phyloP scores from a whole-genome alignment of 2,113 vertebrate genomes.

The Callocephalon fimbriatum region DNA sequence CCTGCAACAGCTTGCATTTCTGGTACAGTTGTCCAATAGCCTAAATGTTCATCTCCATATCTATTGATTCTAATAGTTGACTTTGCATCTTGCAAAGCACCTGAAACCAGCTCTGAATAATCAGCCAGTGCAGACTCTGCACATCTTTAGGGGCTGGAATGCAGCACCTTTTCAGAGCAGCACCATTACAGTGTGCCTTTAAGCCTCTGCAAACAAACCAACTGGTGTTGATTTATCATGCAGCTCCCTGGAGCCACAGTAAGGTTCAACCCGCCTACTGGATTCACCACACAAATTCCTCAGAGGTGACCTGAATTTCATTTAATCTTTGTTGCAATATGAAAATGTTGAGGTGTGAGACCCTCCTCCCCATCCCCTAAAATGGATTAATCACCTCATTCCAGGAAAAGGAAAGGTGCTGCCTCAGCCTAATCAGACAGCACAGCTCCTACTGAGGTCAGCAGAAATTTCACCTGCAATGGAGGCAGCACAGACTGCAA shows the following conservation, averaged over 20 bases:
- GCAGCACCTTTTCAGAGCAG: background rate
- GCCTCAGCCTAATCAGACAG: background rate
- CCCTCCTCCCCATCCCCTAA: background rate
- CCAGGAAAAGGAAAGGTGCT: background rate
- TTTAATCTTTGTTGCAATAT: background rate
- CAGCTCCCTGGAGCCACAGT: background rate
- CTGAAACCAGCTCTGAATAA: background rate
- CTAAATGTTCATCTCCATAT: background rate
- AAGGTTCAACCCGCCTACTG: background rate
- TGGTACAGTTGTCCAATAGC: background rate
- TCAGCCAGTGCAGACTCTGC: background rate
- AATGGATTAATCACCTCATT: background rate
- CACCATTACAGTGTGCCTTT: background rate
- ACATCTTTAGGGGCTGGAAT: background rate
- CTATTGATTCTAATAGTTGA: background rate
- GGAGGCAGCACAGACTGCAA: background rate
- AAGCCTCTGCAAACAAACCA: background rate
- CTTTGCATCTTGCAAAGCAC: background rate
- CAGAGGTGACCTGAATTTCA: background rate
- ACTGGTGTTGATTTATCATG: background rate
- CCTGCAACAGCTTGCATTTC: background rate
- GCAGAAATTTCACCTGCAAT: background rate
- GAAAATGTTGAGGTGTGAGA: background rate
- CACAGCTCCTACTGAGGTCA: background rate
- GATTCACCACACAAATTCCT: background rate